Evolutionary conservation across 1,140 invertebrate genomes (phyloP).

Genomic region (Drosophila sechellia): DNA sequence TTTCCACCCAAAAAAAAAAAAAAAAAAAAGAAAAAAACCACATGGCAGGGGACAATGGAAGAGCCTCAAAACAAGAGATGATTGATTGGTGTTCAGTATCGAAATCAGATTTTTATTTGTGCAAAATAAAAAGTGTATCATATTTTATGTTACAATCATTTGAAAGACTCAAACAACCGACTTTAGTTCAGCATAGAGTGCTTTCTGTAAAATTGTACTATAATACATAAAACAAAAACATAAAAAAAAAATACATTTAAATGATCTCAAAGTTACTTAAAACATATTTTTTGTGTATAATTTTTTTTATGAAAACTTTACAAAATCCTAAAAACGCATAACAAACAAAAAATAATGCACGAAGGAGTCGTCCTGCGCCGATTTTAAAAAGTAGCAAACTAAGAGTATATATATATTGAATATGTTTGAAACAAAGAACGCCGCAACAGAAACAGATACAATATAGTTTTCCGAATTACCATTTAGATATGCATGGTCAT

Average conservation of each 20-base stretch:
- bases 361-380: conserved; percentile 19
- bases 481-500: conserved; percentile 19
- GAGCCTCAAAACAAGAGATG: conserved; percentile 1
- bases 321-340: conserved; percentile 16
- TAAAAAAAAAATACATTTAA: conserved; percentile 70
- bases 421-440: conserved; percentile 17
- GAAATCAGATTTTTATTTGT: conserved; percentile 19
- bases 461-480: conserved; percentile 18
- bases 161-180: conserved; percentile 13
- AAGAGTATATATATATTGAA: conserved; percentile 10
- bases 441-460: conserved; percentile 44
- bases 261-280: conserved; percentile 84
- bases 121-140: conserved; percentile 25
- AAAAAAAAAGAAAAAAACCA: background rate
- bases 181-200: conserved; percentile 29
- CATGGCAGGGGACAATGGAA: conserved; percentile 12
- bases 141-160: conserved; percentile 21
- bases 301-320: conserved; percentile 50
- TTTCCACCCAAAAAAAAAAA: background rate
- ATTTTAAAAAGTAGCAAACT: conserved; percentile 39
- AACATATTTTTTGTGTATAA: conserved; percentile 77
- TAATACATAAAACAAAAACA: conserved; percentile 41
- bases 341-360: background rate
- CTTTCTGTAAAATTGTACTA: conserved; percentile 55
- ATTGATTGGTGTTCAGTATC: conserved; percentile 14